Conservation (phyloP, 1,140 invertebrate species). For the Anadara kagoshimensis region DNA sequence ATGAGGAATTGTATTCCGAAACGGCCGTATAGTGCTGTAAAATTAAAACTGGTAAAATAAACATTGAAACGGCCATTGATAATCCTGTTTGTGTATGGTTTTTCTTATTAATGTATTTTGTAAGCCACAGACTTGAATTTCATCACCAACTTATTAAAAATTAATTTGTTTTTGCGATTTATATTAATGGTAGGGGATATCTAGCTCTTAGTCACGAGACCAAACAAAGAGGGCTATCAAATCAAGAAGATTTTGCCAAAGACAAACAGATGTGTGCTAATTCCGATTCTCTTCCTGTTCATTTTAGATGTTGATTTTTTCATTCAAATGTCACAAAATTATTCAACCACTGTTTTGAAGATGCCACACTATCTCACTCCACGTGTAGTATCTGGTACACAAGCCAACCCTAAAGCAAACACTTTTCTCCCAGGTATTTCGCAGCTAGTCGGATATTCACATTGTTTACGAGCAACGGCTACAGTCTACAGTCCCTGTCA, state of each 20-base stretch:
- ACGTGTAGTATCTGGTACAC: background rate
- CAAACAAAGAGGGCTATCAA: constrained; percentile 4
- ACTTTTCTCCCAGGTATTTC: too few species aligned
- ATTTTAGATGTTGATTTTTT: background rate
- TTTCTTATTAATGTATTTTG: constrained; percentile 18
- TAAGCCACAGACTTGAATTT: constrained; percentile 23
- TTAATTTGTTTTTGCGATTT: background rate
- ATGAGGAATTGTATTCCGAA: too few species aligned
- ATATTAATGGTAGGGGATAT: constrained; percentile 2
- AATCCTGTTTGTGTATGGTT: background rate
- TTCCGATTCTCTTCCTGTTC: background rate
- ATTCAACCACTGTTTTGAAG: constrained; percentile 1
- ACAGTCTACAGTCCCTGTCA: too few species aligned
- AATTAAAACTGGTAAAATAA: too few species aligned
- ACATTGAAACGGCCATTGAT: too few species aligned
- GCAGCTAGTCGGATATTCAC: too few species aligned
- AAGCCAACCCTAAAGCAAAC: too few species aligned
- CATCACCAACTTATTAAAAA: constrained; percentile 13
- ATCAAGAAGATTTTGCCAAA: background rate
- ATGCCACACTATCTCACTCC: background rate
- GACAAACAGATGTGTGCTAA: background rate
- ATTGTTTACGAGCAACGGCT: too few species aligned
- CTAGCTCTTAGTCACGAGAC: constrained; percentile 9
- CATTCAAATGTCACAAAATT: background rate
- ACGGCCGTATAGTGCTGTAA: too few species aligned